Base-by-base conservation (phyloP, 2,113 vertebrate genomes). In the Haliaeetus leucogaster region DNA sequence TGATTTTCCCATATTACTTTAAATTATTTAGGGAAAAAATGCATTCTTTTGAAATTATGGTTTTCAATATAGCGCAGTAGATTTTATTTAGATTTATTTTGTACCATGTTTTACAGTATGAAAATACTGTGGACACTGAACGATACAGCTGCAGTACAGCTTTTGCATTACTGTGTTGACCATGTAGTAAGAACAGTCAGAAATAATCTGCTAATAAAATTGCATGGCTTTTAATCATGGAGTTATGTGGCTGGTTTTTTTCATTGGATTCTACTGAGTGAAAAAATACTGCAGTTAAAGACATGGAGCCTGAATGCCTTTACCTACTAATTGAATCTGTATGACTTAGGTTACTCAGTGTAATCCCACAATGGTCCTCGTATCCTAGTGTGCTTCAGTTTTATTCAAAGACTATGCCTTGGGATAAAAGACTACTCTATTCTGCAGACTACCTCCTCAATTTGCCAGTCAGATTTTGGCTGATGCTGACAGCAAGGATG, bases 1-100 rank as follows among this genome's bases (percentile, higher is more conserved):
- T 97, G 95, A 97, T 97, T 97, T 97, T 96, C 17, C 27, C 45
- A 86, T 94, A 53, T 93, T 92, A 89, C n/a, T 94, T 89, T 65
- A 95, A 90, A 87, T 82, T 94, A 91, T 90, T 94, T 83, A 90
- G 36, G 77, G 38, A 20, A 56, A 83, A 92, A 87, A 67, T 67
- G 19, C 45, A 66, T 87, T 93, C 29, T 90, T 94, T 81, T 77
- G 66, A 92, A 95, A 95, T 90, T 83, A 91, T 74, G 26, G 11
- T 12, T 94, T 96, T 87, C 66, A 77, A 47, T 94, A 87, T 25
- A 85, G 19, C 3, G 1, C 22, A 85, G 29, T 36, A 86, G 34
- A 43, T 93, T 91, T 78, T 91, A 86, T 84, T 95, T 71, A 55
- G 88, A 81, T 79, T 92, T 95, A 89, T 95, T 95, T 89, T 65